A percentile compares a stretch with the other conserved stretches of the same genome.
Evolutionary conservation across 2,888 invertebrate genomes (phyloP).

Genomic region (Oligia fasciuncula): DNA sequence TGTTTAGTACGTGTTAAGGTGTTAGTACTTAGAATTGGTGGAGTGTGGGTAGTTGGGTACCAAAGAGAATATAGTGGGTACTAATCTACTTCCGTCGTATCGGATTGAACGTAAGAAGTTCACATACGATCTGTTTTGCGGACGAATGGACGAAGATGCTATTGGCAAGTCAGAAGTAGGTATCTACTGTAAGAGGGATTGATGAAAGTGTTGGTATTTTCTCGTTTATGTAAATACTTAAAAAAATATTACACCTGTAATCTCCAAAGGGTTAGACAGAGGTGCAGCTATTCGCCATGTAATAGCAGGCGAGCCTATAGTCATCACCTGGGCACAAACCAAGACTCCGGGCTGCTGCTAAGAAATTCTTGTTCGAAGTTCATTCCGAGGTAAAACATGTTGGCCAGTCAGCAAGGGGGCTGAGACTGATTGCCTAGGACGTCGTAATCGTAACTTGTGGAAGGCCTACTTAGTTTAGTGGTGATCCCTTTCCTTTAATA

Average conservation of each 20-base stretch:
- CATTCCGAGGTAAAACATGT: background rate
- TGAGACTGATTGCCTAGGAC: no score
- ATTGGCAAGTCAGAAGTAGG: background rate
- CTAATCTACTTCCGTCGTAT: background rate
- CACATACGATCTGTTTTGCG: background rate
- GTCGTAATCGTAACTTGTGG: background rate
- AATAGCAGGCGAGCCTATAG: background rate
- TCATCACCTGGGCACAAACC: background rate
- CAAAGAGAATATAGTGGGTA: no score
- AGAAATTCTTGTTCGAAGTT: background rate
- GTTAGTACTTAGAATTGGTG: conserved; percentile 20
- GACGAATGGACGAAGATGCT: background rate
- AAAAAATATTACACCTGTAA: background rate
- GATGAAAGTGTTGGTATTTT: background rate
- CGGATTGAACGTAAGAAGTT: background rate
- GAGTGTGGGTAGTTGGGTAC: background rate
- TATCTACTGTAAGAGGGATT: background rate
- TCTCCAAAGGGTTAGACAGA: background rate
- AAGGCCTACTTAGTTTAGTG: background rate
- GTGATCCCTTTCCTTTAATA: background rate
- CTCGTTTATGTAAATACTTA: background rate
- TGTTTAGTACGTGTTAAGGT: conserved; percentile 22
- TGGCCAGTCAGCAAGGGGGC: background rate
- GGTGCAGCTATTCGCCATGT: background rate
- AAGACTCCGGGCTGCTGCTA: background rate